Conservation (phyloP, 2,888 invertebrate species). For the Ephialtes manifestator region DNA sequence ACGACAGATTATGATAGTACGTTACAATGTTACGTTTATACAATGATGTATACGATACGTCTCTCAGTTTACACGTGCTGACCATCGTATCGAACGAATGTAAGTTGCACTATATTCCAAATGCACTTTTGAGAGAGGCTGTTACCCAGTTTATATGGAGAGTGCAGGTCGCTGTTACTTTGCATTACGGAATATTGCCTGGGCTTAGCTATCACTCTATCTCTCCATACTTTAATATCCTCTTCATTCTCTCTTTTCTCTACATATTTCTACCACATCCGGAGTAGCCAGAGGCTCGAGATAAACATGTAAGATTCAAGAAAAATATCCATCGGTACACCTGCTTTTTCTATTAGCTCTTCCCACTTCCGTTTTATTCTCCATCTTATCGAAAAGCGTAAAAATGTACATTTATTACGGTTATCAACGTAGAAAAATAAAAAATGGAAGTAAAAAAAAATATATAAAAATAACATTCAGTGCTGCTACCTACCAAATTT, state of each 20-base stretch:
- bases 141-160: constrained; percentile 46
- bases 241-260: background rate
- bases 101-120: background rate
- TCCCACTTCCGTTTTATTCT: constrained; percentile 4
- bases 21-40: background rate
- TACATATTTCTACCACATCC: background rate
- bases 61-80: background rate
- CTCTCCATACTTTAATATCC: background rate
- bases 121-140: constrained; percentile 34
- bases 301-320: constrained; percentile 53
- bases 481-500: no score
- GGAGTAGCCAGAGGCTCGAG: background rate
- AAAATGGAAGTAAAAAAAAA: background rate
- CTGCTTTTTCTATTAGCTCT: constrained; percentile 31
- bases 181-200: constrained; percentile 56
- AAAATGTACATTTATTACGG: background rate
- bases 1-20: no score
- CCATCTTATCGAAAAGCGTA: background rate
- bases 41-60: background rate
- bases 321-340: constrained; percentile 44
- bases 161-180: constrained; percentile 53
- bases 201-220: constrained; percentile 32
- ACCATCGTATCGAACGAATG: background rate
- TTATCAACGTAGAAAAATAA: background rate
- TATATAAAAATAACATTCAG: no score